phyloP scores from a whole-genome alignment of 2,888 invertebrate genomes.

The Trisateles emortualis region DNA sequence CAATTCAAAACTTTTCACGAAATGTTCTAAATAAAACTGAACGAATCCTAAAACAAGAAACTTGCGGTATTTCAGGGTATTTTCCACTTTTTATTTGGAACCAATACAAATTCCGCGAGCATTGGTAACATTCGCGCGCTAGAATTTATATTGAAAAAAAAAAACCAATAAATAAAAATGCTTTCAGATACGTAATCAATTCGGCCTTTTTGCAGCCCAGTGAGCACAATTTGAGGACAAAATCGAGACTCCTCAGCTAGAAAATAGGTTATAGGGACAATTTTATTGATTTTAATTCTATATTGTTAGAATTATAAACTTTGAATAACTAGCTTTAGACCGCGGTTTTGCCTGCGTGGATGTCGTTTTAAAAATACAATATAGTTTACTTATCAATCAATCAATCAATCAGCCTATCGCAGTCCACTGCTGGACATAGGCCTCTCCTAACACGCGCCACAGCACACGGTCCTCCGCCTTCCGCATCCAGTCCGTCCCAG shows the following conservation, averaged over 20 bases:
- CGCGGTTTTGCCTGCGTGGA: too few relatives aligned
- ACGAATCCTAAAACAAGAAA: constrained; percentile 49
- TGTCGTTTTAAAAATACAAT: too few relatives aligned
- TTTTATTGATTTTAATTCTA: too few relatives aligned
- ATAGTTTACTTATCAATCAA: too few relatives aligned
- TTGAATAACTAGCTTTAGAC: too few relatives aligned
- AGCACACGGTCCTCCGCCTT: too few relatives aligned
- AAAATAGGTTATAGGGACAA: constrained; percentile 38
- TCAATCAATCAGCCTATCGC: too few relatives aligned
- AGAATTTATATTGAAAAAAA: constrained; percentile 71
- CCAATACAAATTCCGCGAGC: constrained; percentile 64
- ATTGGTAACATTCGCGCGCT: constrained; percentile 52
- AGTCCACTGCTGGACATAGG: too few relatives aligned
- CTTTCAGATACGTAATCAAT: constrained; percentile 66
- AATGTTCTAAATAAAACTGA: not conserved
- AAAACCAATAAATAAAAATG: constrained; percentile 64
- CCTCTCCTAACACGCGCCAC: too few relatives aligned
- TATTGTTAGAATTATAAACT: too few relatives aligned
- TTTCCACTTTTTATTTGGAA: constrained; percentile 58
- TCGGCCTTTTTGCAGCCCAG: constrained; percentile 60
- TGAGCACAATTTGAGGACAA: constrained; percentile 54
- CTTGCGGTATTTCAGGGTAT: constrained; percentile 55
- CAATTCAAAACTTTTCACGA: too few relatives aligned
- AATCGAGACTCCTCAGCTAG: constrained; percentile 44
- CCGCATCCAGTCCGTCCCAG: too few relatives aligned